Evolutionary conservation across 2,797 vertebrate species (phyloP).

Genomic region (Amazonetta brasiliensis): DNA sequence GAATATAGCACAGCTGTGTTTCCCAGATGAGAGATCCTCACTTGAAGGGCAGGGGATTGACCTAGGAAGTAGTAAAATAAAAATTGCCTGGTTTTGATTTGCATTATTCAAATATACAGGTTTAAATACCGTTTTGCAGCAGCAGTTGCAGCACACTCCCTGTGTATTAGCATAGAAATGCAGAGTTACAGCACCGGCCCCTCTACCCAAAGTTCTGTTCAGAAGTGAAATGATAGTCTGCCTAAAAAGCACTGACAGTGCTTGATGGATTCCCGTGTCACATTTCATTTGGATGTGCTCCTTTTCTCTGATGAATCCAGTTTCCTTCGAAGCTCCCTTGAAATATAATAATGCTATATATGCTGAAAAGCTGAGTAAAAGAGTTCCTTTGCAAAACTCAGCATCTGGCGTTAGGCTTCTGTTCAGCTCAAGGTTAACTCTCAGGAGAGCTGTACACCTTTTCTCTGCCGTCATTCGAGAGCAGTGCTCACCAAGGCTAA

Average conservation of each 20-base stretch:
- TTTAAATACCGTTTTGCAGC: neutral
- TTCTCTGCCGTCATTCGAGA: neutral
- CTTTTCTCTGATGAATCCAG: constrained; percentile 44
- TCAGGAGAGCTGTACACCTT: neutral
- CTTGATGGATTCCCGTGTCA: constrained; percentile 56
- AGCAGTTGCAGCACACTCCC: constrained; percentile 5
- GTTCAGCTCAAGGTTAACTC: constrained; percentile 43
- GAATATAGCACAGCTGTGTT: neutral
- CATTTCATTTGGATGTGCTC: constrained; percentile 47
- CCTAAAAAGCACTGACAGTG: neutral
- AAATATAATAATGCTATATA: constrained; percentile 8
- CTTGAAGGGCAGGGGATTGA: fast-evolving
- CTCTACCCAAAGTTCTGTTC: neutral
- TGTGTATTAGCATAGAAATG: constrained; percentile 9
- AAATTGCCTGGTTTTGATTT: neutral
- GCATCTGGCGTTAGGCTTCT: constrained; percentile 37
- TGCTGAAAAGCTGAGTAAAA: constrained; percentile 40
- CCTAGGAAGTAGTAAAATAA: constrained; percentile 3
- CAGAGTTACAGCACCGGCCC: neutral
- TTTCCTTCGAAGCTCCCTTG: constrained; percentile 53
- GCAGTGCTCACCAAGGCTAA: neutral
- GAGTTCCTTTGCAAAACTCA: constrained; percentile 25
- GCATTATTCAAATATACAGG: neutral
- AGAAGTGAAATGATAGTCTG: neutral
- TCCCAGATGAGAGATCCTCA: constrained; percentile 20